These are phyloP conservation scores for Sapayoa aenigma DNA, from an alignment of 2,113 vertebrate genomes.

Conservation along the genomic window DNA sequence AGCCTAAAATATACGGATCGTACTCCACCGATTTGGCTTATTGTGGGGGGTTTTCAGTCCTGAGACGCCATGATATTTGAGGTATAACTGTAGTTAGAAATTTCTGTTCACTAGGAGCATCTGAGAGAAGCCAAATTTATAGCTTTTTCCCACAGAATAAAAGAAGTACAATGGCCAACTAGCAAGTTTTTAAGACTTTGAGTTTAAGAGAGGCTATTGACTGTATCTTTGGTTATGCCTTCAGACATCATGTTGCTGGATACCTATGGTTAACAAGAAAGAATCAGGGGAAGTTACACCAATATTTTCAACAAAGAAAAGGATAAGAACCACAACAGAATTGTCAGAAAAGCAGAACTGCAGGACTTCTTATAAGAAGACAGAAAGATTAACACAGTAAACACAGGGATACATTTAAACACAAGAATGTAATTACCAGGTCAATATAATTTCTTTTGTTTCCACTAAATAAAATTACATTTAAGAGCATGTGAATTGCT, in stretches of 20 bases:
- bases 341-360: neutral
- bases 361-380: neutral
- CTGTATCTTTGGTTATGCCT: neutral
- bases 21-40: no score
- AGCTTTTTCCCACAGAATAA: neutral
- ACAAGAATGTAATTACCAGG: neutral
- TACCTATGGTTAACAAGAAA: neutral
- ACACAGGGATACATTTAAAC: neutral
- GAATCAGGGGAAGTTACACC: neutral
- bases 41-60: no score
- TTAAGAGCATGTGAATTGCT: neutral
- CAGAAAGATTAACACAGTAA: neutral
- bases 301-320: neutral
- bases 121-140: neutral
- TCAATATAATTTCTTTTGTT: conserved; percentile 7
- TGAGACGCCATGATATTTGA: no score
- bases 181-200: neutral
- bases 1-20: no score
- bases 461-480: conserved; percentile 11
- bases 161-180: neutral
- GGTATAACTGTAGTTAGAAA: no score
- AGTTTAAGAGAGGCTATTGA: neutral
- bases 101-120: neutral
- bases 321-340: neutral
- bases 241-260: neutral